Conservation (phyloP, 1,140 invertebrate species). For the Hycleus cichorii region DNA sequence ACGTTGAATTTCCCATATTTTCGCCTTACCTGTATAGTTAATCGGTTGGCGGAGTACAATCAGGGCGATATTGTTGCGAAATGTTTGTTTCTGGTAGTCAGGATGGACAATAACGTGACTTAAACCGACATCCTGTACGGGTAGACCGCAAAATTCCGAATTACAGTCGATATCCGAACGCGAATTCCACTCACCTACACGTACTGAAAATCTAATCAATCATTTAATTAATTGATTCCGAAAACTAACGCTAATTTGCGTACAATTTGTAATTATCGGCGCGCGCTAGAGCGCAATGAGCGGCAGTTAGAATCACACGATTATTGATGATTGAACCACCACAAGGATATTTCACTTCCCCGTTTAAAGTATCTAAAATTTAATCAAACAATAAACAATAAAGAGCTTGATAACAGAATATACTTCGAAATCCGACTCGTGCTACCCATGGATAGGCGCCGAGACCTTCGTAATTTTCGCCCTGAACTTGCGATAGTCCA, state of each 20-base stretch:
- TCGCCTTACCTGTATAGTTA: constrained; percentile 52
- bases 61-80: constrained; percentile 60
- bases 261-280: constrained; percentile 60
- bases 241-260: constrained; percentile 32
- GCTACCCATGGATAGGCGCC: constrained; percentile 61
- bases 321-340: constrained; percentile 59
- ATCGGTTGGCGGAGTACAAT: constrained; percentile 55
- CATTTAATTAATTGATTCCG: neutral
- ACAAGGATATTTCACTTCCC: constrained; percentile 57
- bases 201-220: constrained; percentile 47
- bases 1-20: neutral
- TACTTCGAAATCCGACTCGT: constrained; percentile 59
- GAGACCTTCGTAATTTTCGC: constrained; percentile 54
- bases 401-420: neutral
- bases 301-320: constrained; percentile 57
- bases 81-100: constrained; percentile 58
- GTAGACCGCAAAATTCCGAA: constrained; percentile 57
- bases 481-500: constrained; percentile 54
- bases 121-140: constrained; percentile 55
- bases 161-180: constrained; percentile 56
- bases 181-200: constrained; percentile 57
- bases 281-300: constrained; percentile 62
- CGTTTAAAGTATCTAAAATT: constrained; percentile 49
- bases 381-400: neutral
- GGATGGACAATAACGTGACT: constrained; percentile 61